Conservation (phyloP, 2,888 invertebrate species). For the Polietes domitor region DNA sequence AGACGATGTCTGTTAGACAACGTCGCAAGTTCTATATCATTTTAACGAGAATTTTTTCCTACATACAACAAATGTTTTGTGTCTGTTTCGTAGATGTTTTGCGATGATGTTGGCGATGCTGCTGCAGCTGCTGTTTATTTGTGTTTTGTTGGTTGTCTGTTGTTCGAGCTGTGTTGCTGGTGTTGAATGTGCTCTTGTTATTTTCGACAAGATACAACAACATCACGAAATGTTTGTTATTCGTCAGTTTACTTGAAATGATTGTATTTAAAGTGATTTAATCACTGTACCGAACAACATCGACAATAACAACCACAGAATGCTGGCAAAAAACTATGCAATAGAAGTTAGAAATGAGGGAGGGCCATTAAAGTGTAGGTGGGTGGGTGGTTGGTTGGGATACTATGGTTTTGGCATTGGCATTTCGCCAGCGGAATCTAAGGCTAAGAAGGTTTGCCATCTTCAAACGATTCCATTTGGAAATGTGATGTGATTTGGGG, state of each 20-base stretch:
- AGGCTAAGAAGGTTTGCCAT: no score
- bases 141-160: constrained; percentile 11
- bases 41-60: constrained; percentile 29
- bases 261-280: constrained; percentile 51
- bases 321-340: not conserved
- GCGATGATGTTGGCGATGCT: constrained; percentile 45
- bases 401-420: no score
- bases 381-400: not conserved
- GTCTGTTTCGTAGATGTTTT: constrained; percentile 42
- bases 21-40: constrained; percentile 34
- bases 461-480: no score
- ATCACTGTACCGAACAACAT: constrained; percentile 47
- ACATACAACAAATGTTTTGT: constrained; percentile 33
- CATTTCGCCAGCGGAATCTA: no score
- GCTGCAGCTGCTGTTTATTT: constrained; percentile 40
- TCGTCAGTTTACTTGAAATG: constrained; percentile 65
- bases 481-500: no score
- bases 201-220: constrained; percentile 64
- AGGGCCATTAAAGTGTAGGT: not conserved
- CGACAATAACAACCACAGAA: constrained; percentile 38
- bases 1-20: constrained; percentile 44
- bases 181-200: constrained; percentile 63
- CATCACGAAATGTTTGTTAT: constrained; percentile 66
- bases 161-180: constrained; percentile 39
- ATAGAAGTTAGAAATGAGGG: not conserved